Evolutionary conservation across 2,888 invertebrate species (phyloP).

Genomic region (Chaitophorus viminalis): DNA sequence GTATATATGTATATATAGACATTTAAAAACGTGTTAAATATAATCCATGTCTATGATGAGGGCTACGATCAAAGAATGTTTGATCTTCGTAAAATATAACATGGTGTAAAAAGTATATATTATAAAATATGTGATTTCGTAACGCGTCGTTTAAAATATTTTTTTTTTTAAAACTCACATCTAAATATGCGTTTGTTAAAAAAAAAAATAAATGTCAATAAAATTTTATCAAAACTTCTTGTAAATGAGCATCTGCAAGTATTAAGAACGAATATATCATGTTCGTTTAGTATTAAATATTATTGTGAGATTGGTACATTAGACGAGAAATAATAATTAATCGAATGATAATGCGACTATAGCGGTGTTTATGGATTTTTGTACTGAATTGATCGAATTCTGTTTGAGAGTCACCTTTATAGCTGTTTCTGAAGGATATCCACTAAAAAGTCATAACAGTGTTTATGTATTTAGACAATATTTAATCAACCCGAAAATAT

Average conservation of each 20-base stretch:
- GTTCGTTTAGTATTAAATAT: not conserved
- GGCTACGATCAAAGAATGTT: too few species aligned
- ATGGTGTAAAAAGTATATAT: not conserved
- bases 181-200: not conserved
- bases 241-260: not conserved
- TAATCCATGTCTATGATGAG: too few species aligned
- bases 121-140: not conserved
- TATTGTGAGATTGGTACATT: not conserved
- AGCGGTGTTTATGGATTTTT: not conserved
- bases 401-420: not conserved
- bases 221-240: not conserved
- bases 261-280: not conserved
- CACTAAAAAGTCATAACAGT: not conserved
- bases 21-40: too few species aligned
- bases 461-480: not conserved
- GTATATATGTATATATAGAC: too few species aligned
- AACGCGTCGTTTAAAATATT: not conserved
- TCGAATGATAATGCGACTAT: not conserved
- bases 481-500: conserved; percentile 8
- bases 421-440: not conserved
- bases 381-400: not conserved
- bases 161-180: not conserved
- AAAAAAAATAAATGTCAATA: not conserved
- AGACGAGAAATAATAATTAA: not conserved
- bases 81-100: not conserved